Evolutionary conservation across 2,888 invertebrate genomes (phyloP).

Genomic region (Conistra vaccinii): DNA sequence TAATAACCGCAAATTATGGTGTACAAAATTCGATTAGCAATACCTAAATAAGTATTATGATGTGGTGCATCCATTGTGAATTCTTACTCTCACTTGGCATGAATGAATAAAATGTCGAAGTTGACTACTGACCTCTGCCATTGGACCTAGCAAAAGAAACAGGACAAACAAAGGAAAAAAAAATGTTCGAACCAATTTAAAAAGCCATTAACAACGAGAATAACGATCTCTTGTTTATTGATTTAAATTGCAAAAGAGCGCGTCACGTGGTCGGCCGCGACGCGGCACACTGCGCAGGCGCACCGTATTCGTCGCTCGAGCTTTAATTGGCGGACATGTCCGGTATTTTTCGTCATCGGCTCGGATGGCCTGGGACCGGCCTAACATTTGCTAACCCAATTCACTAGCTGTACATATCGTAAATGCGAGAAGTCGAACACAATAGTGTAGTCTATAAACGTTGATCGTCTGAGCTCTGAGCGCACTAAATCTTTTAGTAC

Average conservation of each 20-base stretch:
- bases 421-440: conserved; percentile 75
- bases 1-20: conserved; percentile 64
- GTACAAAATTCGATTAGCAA: conserved; percentile 57
- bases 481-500: conserved; percentile 83
- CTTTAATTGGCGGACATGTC: conserved; percentile 80
- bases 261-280: conserved; percentile 72
- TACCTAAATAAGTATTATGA: conserved; percentile 49
- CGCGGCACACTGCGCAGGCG: conserved; percentile 66
- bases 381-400: conserved; percentile 75
- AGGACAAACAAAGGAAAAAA: conserved; percentile 48
- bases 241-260: conserved; percentile 83
- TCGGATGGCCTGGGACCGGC: conserved; percentile 72
- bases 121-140: conserved; percentile 25
- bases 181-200: conserved; percentile 74
- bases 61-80: conserved; percentile 50
- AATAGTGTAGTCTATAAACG: conserved; percentile 77
- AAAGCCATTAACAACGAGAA: conserved; percentile 75
- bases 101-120: conserved; percentile 32
- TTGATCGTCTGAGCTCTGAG: conserved; percentile 71
- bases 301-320: conserved; percentile 67
- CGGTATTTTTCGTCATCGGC: conserved; percentile 70
- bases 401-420: conserved; percentile 64
- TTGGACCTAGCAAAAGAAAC: conserved; percentile 15
- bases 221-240: conserved; percentile 79
- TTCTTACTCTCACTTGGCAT: conserved; percentile 45